Percentiles rank a stretch among this genome's conserved stretches.
phyloP scores from a whole-genome alignment of 92 coral and sea anemone species.

The Parazoanthus swiftii region DNA sequence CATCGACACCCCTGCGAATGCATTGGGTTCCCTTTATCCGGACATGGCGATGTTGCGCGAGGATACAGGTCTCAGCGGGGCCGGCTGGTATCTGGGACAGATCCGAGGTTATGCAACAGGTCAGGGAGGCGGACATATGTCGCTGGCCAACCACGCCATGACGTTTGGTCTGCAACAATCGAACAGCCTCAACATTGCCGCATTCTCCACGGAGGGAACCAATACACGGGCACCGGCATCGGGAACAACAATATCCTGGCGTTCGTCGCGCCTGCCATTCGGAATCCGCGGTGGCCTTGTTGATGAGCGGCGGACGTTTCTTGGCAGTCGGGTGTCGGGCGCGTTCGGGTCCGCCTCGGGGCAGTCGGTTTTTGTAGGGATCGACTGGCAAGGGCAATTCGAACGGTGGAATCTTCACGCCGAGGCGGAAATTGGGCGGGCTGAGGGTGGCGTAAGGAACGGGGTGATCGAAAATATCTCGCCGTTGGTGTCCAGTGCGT shows the following conservation, averaged over 20 bases:
- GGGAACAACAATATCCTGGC: conserved; percentile 11
- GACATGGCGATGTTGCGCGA: conserved; percentile 10
- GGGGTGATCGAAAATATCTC: too few species aligned
- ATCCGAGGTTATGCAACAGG: conserved; percentile 1
- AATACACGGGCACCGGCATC: conserved; percentile 9
- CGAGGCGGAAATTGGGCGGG: too few species aligned
- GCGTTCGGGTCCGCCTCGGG: conserved; percentile 18
- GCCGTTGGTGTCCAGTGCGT: too few species aligned
- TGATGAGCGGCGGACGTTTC: conserved; percentile 16
- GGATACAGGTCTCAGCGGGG: conserved; percentile 14
- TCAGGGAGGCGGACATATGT: conserved; percentile 13
- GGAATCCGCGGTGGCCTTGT: neutral
- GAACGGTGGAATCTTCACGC: too few species aligned
- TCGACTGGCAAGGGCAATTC: too few species aligned
- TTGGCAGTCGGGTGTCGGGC: conserved; percentile 11
- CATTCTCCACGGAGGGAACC: conserved; percentile 16
- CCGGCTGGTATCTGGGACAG: conserved; percentile 11
- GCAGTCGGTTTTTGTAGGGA: neutral
- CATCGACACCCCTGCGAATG: neutral
- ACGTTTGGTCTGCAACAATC: conserved; percentile 11
- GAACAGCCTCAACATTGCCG: conserved; percentile 15
- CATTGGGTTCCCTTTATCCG: neutral
- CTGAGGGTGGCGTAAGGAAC: too few species aligned
- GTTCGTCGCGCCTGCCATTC: conserved; percentile 8
- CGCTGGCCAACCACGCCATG: conserved; percentile 17